Evolutionary conservation across 2,113 vertebrate genomes (phyloP), one percentile per base, ranked within the genome.

Genomic region (Anarhynchus alexandrinus): DNA sequence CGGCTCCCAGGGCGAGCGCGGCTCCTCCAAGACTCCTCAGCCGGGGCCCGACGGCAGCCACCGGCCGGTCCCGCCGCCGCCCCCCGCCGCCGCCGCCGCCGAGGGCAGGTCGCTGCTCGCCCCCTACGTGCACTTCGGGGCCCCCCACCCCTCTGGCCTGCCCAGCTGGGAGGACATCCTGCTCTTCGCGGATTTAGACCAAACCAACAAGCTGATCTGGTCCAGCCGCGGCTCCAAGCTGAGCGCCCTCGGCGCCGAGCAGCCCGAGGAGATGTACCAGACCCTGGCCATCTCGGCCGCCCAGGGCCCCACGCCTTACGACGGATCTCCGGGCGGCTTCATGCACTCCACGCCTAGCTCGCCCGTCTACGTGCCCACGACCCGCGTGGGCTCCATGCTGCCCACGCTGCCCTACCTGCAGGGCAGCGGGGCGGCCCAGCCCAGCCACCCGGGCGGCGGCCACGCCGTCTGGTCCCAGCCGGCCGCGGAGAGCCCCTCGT

Each of bases 321-420:
- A 99, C 92, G 98, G 97, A 80, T 97, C 99, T 43, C 98, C 99
- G 7, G 98, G 98, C 13, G 97, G 98, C 54, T 99, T 99, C 58
- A 99, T 99, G 98, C 99, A 99, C 96, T 99, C 99, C 96, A 98
- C 99, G 20, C 98, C 99, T 94, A 98, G 97, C 91, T 99, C 99
- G 34, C 99, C 99, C 2, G 99, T 99, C 86, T 99, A 99, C 88
- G 99, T 99, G 74, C 99, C 99, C 95, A 99, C 99, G 36, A 99
- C 99, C 36, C 98, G 99, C 71, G 99, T 99, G 90, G 98, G 99
- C 25, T 98, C 99, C 94, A 99, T 99, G 99, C 98, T 99, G 70
- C 98, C 99, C 49, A 99, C 98, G 84, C 98, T 99, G 85, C 98
- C 99, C 0, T 99, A 99, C 94, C 98, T 99, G 70, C 98, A 99